Evolutionary conservation across 2,888 invertebrate genomes (phyloP).

Genomic region (Drosophila diplacantha): DNA sequence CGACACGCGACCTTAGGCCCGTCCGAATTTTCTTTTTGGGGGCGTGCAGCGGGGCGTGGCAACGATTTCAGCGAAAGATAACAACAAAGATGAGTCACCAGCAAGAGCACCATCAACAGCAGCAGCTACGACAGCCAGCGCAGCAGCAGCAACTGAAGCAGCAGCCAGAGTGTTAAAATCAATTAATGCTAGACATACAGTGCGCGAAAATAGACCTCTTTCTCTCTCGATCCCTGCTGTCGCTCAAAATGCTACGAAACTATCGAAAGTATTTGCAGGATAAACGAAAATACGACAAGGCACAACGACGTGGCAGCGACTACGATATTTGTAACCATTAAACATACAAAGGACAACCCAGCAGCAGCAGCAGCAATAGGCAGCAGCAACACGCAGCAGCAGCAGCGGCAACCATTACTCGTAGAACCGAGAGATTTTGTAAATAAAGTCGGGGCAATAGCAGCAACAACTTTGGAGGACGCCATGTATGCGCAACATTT

Average conservation of each 20-base stretch:
- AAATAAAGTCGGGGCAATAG: slow-evolving; percentile 65
- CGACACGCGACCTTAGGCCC: slow-evolving; percentile 69
- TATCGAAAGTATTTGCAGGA: slow-evolving; percentile 73
- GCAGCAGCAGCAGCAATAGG: slow-evolving; percentile 28
- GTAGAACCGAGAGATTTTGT: slow-evolving; percentile 54
- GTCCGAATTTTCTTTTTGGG: slow-evolving; percentile 40
- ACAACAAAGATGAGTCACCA: slow-evolving; percentile 44
- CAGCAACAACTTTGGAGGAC: slow-evolving; percentile 74
- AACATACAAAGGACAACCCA: slow-evolving; percentile 27
- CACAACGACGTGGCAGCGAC: slow-evolving; percentile 67
- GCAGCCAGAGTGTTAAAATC: slow-evolving; percentile 39
- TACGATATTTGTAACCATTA: slow-evolving; percentile 62
- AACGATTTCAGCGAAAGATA: slow-evolving; percentile 31
- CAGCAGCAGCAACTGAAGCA: slow-evolving; percentile 31
- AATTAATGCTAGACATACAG: slow-evolving; percentile 47
- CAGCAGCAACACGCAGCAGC: slow-evolving; percentile 22
- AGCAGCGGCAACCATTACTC: slow-evolving; percentile 19
- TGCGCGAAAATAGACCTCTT: slow-evolving; percentile 32
- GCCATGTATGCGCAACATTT: slow-evolving; percentile 79
- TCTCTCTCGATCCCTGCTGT: slow-evolving; percentile 32
- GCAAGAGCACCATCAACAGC: slow-evolving; percentile 24
- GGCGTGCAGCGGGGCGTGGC: slow-evolving; percentile 56
- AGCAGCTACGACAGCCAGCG: slow-evolving; percentile 14
- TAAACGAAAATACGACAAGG: slow-evolving; percentile 73
- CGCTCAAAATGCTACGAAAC: slow-evolving; percentile 75